Evolutionary conservation across 2,113 vertebrate species (phyloP), one percentile per base, ranked within the genome.

Genomic region (Sigmodon hispidus): DNA sequence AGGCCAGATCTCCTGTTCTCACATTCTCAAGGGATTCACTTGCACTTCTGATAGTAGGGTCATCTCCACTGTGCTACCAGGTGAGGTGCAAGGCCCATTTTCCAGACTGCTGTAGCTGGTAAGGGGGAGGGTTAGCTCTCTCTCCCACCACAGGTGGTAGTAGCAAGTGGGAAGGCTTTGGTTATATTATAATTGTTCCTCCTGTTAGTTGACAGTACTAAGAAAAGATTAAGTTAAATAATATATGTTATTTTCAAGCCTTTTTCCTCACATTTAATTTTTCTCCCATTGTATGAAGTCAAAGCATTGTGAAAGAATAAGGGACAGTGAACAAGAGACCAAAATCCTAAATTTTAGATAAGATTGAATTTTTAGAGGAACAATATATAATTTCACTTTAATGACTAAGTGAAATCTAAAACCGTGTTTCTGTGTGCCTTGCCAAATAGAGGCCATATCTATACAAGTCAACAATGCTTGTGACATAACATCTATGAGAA

Each of bases 401-500:
- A 69, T 5, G 31, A 4, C 2, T 77, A 50, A 50, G 21, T 85
- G 16, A 89, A 88, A 79, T 90, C 59, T 91, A 36, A 87, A 15
- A 67, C 9, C 31, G 57, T 31, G 50, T 0, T 75, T 89, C 29
- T 31, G 84, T 88, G 40, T 73, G 6, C 26, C 55, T 72, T 24
- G 72, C 55, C 31, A 90, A 9, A 63, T 55, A 65, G 31, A 1
- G 34, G 87, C 26, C 26, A 31, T 40, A 16, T 72, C 43, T 80
- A n/a, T 11, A 10, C 7, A 90, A 87, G 5, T 88, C 7, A 1
- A 12, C 59, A 72, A 52, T 19, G 15, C 80, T 75, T 87, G 13
- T 57, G 43, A 26, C 43, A 43, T 81, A 91, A 94, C 31, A 85
- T 94, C 76, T 91, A 17, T 88, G 87, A 93, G 69, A 75, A 69